Conservation (phyloP, 1,140 invertebrate species). For the Triops longicaudatus region DNA sequence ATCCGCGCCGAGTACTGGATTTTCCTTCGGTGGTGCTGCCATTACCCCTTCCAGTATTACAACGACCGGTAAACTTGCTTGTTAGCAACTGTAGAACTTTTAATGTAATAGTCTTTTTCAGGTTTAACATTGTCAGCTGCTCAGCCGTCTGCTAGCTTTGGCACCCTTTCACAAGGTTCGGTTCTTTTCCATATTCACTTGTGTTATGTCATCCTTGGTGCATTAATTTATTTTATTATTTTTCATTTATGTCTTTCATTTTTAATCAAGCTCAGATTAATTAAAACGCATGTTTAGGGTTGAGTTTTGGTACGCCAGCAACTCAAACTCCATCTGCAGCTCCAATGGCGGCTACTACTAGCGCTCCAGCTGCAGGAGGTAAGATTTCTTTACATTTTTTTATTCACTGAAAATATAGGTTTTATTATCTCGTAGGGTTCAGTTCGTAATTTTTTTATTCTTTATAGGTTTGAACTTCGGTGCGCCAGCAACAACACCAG, state of each 20-base stretch:
- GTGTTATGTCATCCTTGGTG: not conserved
- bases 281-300: not conserved
- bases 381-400: not conserved
- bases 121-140: not conserved
- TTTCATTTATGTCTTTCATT: too few relatives aligned
- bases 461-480: not conserved
- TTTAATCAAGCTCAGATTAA: too few relatives aligned
- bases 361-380: not conserved
- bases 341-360: not conserved
- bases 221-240: too few relatives aligned
- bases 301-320: not conserved
- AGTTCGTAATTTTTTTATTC: not conserved
- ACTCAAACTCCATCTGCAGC: not conserved
- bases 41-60: not conserved
- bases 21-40: conserved; percentile 1
- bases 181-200: not conserved
- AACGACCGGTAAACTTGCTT: not conserved
- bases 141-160: not conserved
- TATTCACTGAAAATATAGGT: not conserved
- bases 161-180: not conserved
- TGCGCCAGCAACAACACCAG: not conserved
- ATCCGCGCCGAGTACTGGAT: not conserved
- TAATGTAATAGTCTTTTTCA: not conserved
- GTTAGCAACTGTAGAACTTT: not conserved
- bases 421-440: not conserved